phyloP scores from a whole-genome alignment of 2,888 invertebrate genomes.

The Hoplodrina ambigua region DNA sequence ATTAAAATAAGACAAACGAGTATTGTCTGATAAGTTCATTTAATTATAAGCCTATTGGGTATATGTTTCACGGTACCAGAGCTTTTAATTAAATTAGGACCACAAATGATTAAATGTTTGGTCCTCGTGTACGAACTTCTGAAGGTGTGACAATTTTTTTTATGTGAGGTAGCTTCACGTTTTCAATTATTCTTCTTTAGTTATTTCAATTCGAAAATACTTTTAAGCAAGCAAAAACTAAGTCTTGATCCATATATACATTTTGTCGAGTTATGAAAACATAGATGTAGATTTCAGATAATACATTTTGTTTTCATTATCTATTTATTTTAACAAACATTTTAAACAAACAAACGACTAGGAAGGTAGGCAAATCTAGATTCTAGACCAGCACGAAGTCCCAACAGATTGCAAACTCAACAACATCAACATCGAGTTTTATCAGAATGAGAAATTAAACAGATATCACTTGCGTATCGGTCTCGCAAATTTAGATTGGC shows the following conservation, averaged over 20 bases:
- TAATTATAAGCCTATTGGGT: not conserved
- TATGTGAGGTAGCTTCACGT: no score
- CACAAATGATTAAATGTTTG: not conserved
- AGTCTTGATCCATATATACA: no score
- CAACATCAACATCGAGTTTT: slow-evolving; percentile 15
- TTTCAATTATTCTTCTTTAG: no score
- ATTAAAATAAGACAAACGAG: slow-evolving; percentile 5
- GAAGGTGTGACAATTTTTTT: not conserved
- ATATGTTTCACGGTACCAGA: not conserved
- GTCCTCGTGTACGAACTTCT: not conserved
- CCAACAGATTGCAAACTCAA: not conserved
- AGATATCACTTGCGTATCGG: slow-evolving; percentile 29
- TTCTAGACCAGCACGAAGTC: slow-evolving; percentile 1
- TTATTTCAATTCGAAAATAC: no score
- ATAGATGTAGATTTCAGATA: no score
- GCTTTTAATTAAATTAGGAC: not conserved
- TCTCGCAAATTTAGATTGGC: slow-evolving; percentile 13
- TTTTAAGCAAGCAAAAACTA: no score
- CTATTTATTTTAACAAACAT: not conserved
- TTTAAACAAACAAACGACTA: not conserved
- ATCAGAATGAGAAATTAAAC: slow-evolving; percentile 43
- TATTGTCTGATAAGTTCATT: not conserved
- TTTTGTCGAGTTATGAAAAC: no score
- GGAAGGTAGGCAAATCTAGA: not conserved
- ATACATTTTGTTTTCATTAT: not conserved